These are phyloP conservation scores for Euproctis similis DNA, from an alignment of 2,888 invertebrate species.

Conservation along the genomic window DNA sequence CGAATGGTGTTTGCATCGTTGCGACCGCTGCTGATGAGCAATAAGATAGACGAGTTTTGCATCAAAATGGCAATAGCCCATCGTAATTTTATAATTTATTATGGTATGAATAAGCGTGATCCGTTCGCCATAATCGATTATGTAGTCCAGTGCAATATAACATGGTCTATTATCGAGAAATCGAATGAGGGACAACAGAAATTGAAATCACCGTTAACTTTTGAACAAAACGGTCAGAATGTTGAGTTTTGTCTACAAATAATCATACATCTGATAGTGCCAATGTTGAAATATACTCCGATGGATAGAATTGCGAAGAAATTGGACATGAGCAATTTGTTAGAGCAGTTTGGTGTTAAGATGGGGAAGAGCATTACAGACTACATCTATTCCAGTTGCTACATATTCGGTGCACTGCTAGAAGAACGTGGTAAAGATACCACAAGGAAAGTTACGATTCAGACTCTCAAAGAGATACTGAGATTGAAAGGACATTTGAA, in stretches of 20 bases:
- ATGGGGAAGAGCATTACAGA: conserved; percentile 21
- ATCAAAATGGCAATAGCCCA: conserved; percentile 19
- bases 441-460: conserved; percentile 14
- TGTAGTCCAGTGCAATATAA: conserved; percentile 23
- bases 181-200: conserved; percentile 8
- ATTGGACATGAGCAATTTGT: conserved; percentile 7
- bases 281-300: conserved; percentile 18
- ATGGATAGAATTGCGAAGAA: conserved; percentile 3
- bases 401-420: conserved; percentile 18
- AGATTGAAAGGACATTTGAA: conserved; percentile 27
- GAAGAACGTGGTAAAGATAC: conserved; percentile 10
- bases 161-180: conserved; percentile 27
- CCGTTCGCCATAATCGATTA: conserved; percentile 21
- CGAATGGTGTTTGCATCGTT: conserved; percentile 5
- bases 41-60: conserved; percentile 19
- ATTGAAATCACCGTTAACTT: conserved; percentile 23
- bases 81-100: no score
- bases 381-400: conserved; percentile 25
- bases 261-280: conserved; percentile 23
- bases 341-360: conserved; percentile 18
- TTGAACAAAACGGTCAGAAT: conserved; percentile 30
- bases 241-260: conserved; percentile 30
- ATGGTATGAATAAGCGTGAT: conserved; percentile 23
- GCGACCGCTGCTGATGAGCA: conserved; percentile 9
- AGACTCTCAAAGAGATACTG: conserved; percentile 24